Evolutionary conservation across 2,797 vertebrate species (phyloP), one percentile per base, ranked within the genome.

Genomic region (Rhodeus uyekii): DNA sequence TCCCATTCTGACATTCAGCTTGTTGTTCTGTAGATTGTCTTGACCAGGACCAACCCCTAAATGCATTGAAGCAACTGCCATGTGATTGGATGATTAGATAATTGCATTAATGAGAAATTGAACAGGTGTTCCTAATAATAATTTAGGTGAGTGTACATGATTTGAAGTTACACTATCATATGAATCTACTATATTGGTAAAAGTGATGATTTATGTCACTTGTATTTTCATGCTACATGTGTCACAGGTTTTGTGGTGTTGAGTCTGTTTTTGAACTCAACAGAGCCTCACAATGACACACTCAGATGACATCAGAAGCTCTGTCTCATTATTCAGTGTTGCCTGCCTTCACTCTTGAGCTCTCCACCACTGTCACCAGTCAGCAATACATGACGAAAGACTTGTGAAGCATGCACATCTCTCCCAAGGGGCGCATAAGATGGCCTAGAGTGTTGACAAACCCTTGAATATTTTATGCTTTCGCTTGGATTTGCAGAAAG

Each of bases 381-480:
- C 80, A 76, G 63, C 24, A 64, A 38, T 73, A 84, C 64, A 68
- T 73, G 71, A 74, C 82, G 34, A 74, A 48, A 60, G 68, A 55
- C 79, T 68, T 71, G 80, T 67, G 75, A 87, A 87, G 78, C 67
- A 72, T 36, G 76, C 24, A 71, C 76, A 39, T 29, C 65, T 74
- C 63, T 78, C 71, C 71, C 42, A 18, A 39, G 81, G 83, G 81
- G 58, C 60, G 63, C 60, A 58, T 82, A 58, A 68, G 78, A 69
- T 85, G 75, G 63, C 46, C 68, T 53, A 50, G 46, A 29, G 68
- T 84, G 74, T 86, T 86, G 78, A 78, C 74, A 39, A 83, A 84
- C 6, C 29, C 81, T 60, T 86, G 46, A 85, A 86, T 83, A 86
- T 81, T 87, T 81, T 13, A 83, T 84, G 82, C 64, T 55, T 73